Evolutionary conservation across 30 jellyfish, hydroid and myxozoan species (phyloP), one percentile per base, ranked within the genome.

Genomic region (Aurelia sp.): DNA sequence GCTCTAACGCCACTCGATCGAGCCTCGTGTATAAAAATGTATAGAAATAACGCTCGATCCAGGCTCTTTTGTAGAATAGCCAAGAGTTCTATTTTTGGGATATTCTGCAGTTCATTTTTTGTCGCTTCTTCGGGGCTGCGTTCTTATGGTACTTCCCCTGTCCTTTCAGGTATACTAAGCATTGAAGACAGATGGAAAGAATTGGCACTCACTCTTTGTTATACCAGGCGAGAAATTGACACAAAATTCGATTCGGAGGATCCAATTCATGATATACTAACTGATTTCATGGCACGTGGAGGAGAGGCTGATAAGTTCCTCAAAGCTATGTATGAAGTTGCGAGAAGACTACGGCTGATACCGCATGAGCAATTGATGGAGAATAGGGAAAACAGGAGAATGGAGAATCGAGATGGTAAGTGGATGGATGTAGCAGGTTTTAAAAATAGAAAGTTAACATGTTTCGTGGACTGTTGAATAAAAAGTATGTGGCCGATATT

Each of bases 181-280:
- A 85, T 85, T 15, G 98, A 91, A 41, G 92, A 85, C 31, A 82
- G 88, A 8, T 92, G 98, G 98, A 78, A 68, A 66, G 97, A 92
- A 17, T 60, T 92, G 12, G 98, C 87, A 8, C 50, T 92, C 31
- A 61, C 95, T 15, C 96, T 92, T 72, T 95, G 98, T 24, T 92
- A 92, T 81, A 86, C 87, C 40, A 65, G 97, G 55, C 20, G 55
- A 5, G 98, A 92, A 70, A 59, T 81, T 60, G 84, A 71, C 17
- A 21, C 64, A 24, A 92, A 86, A 64, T 92, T 92, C 75, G 73
- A 66, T 48, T n/a, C 82, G 31, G 89, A 68, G 2, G 82, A 87
- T 44, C 97, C 96, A 9, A 74, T 92, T 24, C 63, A 70, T 8
- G 92, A 83, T 50, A 75, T 92, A 12, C 86, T 86, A 21, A 58